Base-by-base conservation (phyloP, 2,113 vertebrate species). In the Phalacrocorax brasilianus region DNA sequence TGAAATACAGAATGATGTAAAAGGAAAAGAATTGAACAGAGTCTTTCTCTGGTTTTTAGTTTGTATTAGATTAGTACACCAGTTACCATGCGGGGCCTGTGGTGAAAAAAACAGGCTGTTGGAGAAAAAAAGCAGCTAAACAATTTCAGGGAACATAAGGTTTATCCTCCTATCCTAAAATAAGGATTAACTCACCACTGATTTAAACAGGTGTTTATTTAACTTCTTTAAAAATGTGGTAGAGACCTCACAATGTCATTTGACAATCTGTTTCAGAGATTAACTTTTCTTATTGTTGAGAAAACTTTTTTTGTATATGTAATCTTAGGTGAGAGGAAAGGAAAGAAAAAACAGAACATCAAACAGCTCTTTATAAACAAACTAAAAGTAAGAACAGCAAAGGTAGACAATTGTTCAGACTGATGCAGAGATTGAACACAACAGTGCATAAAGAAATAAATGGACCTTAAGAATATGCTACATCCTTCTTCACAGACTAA, bases 381-480 rank as follows among this genome's bases (percentile, higher is more conserved):
- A 71, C 14, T 38, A 32, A 19, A 91, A 91, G n/a, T 6, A 61
- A 12, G 19, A 95, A 61, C 56, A 78, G 12, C 28, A 84, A 78
- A 92, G 72, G n/a, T 59, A 89, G 11, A 74, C 13, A 3, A 3
- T 67, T 82, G 24, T 72, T 87, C 56, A 92, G 35, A 56, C 18
- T 81, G 87, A 91, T 65, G 53, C 19, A 91, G 84, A 89, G 70
- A 89, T 40, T 87, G 59, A 85, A 92, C 28, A 35, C 63, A 89
- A 81, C 35, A 91, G 72, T 88, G 80, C 49, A 42, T 49, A 72
- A 73, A 73, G 45, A 93, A 93, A 78, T 78, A 95, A 91, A 92
- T 84, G 68, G 87, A 95, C 61, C 52, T 75, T 95, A 75, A 97
- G 94, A 92, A 56, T 63, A 21, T 74, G 59, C 23, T 80, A 55